Evolutionary conservation across 1,140 invertebrate genomes (phyloP).

Genomic region (roundworm (Caenorhabditis elegans)): DNA sequence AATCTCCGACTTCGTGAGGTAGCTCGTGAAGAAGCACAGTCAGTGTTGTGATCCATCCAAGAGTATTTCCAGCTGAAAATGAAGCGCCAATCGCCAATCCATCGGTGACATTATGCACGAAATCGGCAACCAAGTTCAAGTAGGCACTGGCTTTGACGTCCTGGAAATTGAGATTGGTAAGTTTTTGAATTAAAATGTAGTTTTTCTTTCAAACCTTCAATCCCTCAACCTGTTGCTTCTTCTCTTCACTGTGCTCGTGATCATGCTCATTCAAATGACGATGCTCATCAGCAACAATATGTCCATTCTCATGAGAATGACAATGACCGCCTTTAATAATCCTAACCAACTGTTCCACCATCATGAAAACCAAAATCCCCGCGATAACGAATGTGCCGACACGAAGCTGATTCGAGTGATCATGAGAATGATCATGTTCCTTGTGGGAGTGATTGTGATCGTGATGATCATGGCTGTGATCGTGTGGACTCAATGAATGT

Average conservation of each 20-base stretch:
- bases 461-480: slow-evolving; percentile 70
- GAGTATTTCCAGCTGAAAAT: neutral
- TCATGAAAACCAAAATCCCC: slow-evolving; percentile 56
- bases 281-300: slow-evolving; percentile 2
- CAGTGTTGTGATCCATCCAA: slow-evolving; percentile 76
- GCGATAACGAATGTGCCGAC: slow-evolving; percentile 40
- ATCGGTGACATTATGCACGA: slow-evolving; percentile 94
- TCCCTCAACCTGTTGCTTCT: slow-evolving; percentile 25
- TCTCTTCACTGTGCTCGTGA: slow-evolving; percentile 3
- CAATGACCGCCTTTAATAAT: slow-evolving; percentile 48
- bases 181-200: no score
- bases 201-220: no score
- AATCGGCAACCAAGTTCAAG: slow-evolving; percentile 89
- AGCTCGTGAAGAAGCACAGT: slow-evolving; percentile 94
- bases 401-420: slow-evolving; percentile 53
- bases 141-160: slow-evolving; percentile 72
- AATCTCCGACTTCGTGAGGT: slow-evolving; percentile 96
- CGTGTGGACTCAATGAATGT: slow-evolving; percentile 75
- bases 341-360: slow-evolving; percentile 59
- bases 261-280: neutral
- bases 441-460: slow-evolving; percentile 71
- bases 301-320: slow-evolving; percentile 47
- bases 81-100: slow-evolving; percentile 78
- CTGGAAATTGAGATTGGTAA: no score
- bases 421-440: slow-evolving; percentile 53